Evolutionary conservation across 1,140 invertebrate species (phyloP).

Genomic region (Nylanderia fulva): DNA sequence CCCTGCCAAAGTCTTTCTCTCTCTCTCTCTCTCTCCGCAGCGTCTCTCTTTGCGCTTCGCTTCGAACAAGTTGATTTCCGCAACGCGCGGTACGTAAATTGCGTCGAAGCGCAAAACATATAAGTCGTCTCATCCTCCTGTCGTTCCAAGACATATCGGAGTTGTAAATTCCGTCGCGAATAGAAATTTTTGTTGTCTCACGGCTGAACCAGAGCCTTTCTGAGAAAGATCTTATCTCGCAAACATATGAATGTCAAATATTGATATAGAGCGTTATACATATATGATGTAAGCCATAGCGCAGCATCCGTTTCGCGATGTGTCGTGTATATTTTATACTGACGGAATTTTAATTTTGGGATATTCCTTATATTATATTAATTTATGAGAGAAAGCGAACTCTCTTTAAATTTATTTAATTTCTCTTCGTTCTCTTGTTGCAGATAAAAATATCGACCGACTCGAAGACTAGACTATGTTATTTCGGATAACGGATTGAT

Average conservation of each 20-base stretch:
- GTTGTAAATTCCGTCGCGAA: too few relatives aligned
- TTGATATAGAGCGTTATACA: background rate
- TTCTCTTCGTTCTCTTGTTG: constrained; percentile 61
- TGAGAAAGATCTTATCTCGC: too few relatives aligned
- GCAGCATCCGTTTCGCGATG: background rate
- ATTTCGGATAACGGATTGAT: constrained; percentile 84
- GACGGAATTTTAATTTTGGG: background rate
- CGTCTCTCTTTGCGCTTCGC: too few relatives aligned
- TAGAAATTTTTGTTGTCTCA: too few relatives aligned
- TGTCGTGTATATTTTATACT: too few relatives aligned
- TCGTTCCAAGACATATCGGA: too few relatives aligned
- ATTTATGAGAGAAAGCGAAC: background rate
- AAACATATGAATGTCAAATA: background rate
- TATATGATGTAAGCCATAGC: too few relatives aligned
- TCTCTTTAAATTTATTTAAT: background rate
- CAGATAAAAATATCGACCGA: constrained; percentile 77
- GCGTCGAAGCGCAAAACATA: background rate
- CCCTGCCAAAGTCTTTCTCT: constrained; percentile 1
- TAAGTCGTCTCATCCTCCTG: background rate
- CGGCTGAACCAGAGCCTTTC: too few relatives aligned
- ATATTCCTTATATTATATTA: background rate
- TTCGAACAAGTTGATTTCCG: too few relatives aligned
- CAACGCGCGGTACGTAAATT: background rate
- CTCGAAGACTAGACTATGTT: constrained; percentile 81
- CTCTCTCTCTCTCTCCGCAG: too few relatives aligned